phyloP scores from a whole-genome alignment of 1,140 invertebrate species.

The Thereuonema tuberculata region DNA sequence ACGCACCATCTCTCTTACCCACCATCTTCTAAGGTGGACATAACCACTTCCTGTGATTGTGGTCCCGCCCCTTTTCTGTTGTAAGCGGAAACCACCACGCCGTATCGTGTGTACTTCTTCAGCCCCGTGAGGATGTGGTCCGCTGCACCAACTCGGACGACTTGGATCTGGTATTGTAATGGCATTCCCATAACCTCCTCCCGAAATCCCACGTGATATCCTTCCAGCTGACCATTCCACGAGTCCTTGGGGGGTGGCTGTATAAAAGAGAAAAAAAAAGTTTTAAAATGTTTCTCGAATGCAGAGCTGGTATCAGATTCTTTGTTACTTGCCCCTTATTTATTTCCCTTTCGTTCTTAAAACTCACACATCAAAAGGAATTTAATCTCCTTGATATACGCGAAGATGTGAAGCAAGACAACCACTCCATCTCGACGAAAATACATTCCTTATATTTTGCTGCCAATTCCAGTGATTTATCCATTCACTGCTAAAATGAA shows the following conservation, averaged over 20 bases:
- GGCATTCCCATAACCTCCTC: constrained; percentile 5
- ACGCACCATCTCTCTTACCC: constrained; percentile 12
- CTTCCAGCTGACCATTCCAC: constrained; percentile 80
- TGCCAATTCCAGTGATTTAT: no score
- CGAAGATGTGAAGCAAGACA: no score
- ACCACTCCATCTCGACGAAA: no score
- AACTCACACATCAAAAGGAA: no score
- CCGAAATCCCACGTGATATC: constrained; percentile 84
- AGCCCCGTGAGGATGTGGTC: constrained; percentile 44
- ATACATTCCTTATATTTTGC: no score
- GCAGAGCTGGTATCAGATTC: no score
- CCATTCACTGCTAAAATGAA: no score
- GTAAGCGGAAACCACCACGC: constrained; percentile 79
- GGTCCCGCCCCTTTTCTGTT: constrained; percentile 82
- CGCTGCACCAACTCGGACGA: not conserved
- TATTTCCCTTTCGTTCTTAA: no score
- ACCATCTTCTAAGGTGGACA: constrained; percentile 80
- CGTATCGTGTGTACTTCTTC: constrained; percentile 71
- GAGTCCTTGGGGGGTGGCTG: constrained; percentile 61
- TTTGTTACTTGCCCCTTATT: no score
- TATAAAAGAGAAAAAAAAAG: constrained; percentile 3
- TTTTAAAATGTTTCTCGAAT: not conserved
- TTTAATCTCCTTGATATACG: no score
- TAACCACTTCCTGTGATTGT: constrained; percentile 59
- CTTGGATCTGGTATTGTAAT: no score